Evolutionary conservation across 2,113 vertebrate genomes (phyloP), one percentile per base, ranked within the genome.

Genomic region (Isurus oxyrinchus): DNA sequence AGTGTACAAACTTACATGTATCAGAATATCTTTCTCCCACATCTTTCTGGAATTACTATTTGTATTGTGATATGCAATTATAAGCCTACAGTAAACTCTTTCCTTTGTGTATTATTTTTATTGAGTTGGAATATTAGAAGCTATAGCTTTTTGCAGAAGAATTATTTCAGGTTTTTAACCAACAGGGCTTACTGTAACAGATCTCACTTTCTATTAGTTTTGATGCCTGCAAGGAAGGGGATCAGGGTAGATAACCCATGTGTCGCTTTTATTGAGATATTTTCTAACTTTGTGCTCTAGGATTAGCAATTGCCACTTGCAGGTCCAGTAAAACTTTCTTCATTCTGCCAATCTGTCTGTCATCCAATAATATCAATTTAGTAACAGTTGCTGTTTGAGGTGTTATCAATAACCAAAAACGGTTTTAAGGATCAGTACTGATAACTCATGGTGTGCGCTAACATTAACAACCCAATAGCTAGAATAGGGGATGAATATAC

Each of bases 1-100:
- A 67, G 91, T 67, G 69, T 95, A 95, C 40, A 95, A 95, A 72
- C 66, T 95, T 72, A 31, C 66, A 93, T 72, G 67, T 31, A 55
- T 72, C 49, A 35, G 66, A 49, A 95, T 72, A 49, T 55, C 49
- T 63, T 67, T 59, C 84, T 59, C 63, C 88, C 59, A 69, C 49
- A 76, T 95, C 40, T 44, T 49, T 72, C 27, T 44, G 16, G 21
- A 67, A 95, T 8, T n/a, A 44, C 25, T 14, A 55, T 49, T 67
- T 67, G 91, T 94, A 5, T 53, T 11, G 66, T 31, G 40, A 14
- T 66, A 95, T 95, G 57, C 59, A 93, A 61, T 19, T 40, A 63
- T 35, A 94, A 40, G n/a, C n/a, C 31, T 61, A n/a, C 3, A 44
- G 61, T 53, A 44, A 44, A 0, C n/a, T 44, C 0, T 66, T 14